Evolutionary conservation across 2,113 vertebrate species (phyloP).

Genomic region (Percina caprodes): DNA sequence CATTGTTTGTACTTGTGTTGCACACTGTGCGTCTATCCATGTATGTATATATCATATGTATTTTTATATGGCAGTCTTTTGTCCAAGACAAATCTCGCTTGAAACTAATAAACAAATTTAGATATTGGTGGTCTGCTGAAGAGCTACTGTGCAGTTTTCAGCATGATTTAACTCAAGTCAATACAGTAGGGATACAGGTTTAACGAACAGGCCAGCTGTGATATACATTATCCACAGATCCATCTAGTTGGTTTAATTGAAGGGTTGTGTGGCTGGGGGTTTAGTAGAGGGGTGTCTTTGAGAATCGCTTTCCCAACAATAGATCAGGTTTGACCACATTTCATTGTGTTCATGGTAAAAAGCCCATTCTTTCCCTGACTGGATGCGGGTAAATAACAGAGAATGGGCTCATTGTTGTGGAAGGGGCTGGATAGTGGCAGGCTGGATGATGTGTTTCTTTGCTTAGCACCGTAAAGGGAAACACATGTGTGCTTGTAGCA

Average conservation of each 20-base stretch:
- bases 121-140: neutral
- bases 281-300: constrained; percentile 41
- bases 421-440: constrained; percentile 79
- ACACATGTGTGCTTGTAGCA: constrained; percentile 85
- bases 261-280: constrained; percentile 14
- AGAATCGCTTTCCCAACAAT: constrained; percentile 70
- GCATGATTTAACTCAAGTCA: constrained; percentile 26
- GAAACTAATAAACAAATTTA: no score
- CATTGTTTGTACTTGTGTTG: no score
- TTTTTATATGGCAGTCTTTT: no score
- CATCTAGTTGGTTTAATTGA: constrained; percentile 60
- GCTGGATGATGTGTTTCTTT: constrained; percentile 83
- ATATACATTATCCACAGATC: constrained; percentile 55
- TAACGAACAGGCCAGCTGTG: constrained; percentile 35
- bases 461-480: constrained; percentile 81
- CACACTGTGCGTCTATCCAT: no score
- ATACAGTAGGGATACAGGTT: constrained; percentile 9
- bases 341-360: constrained; percentile 77
- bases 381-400: constrained; percentile 76
- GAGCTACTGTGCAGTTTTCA: constrained; percentile 22
- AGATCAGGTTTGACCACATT: constrained; percentile 79
- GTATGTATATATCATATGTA: no score
- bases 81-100: no score
- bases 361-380: constrained; percentile 74
- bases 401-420: constrained; percentile 86